Percentiles rank a stretch among this genome's conserved stretches.
These are phyloP conservation scores for Phanerotoma sp. DNA, from an alignment of 2,888 invertebrate species.

Conservation along the genomic window DNA sequence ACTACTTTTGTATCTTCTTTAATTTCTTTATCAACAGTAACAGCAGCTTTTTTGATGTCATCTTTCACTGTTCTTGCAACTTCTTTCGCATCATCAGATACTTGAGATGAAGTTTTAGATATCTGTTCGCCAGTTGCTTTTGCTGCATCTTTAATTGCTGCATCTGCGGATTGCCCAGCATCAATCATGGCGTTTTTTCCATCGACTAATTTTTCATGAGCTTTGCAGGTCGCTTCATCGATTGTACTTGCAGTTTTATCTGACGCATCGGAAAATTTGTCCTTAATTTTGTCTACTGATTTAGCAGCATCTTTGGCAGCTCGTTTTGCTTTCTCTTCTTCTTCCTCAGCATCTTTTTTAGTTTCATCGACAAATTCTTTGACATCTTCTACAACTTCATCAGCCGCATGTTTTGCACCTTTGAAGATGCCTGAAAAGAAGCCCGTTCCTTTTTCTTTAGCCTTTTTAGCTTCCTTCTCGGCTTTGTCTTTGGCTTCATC, in stretches of 20 bases:
- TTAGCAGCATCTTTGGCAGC: conserved; percentile 20
- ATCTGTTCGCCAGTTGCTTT: conserved; percentile 47
- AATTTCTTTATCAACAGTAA: conserved; percentile 18
- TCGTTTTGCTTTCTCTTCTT: conserved; percentile 24
- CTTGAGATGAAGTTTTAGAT: conserved; percentile 32
- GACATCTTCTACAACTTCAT: conserved; percentile 37
- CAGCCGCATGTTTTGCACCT: conserved; percentile 33
- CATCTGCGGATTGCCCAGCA: too few relatives aligned
- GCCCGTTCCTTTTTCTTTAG: conserved; percentile 37
- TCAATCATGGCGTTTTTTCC: conserved; percentile 37
- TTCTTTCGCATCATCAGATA: conserved; percentile 31
- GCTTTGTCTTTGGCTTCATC: conserved; percentile 29
- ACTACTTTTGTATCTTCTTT: too few relatives aligned
- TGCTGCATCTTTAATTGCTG: too few relatives aligned
- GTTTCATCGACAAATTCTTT: conserved; percentile 60
- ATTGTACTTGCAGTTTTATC: conserved; percentile 28
- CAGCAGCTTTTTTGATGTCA: conserved; percentile 52
- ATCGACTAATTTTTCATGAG: conserved; percentile 15
- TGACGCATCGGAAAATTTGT: too few relatives aligned
- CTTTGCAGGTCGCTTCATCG: conserved; percentile 28
- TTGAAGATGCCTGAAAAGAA: conserved; percentile 39
- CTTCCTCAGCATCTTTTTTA: conserved; percentile 41
- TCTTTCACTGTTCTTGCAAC: conserved; percentile 51
- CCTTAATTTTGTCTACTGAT: too few relatives aligned
- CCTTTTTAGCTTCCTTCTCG: conserved; percentile 34